Conservation (phyloP, 2,888 invertebrate genomes). For the Hoplodrina blanda region DNA sequence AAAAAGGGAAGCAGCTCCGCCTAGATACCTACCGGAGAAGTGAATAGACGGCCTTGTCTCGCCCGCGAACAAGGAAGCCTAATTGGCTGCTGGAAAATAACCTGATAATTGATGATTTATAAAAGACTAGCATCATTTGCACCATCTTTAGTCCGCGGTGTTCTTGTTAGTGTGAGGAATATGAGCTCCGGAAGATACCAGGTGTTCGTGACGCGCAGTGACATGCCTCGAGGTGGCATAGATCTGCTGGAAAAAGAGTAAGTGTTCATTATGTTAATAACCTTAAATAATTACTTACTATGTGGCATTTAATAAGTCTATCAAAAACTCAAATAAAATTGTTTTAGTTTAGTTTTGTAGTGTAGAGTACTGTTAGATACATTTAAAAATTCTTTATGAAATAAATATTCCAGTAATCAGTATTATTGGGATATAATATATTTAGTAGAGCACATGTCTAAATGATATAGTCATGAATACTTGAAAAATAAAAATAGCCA, state of each 20-base stretch:
- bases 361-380: no score
- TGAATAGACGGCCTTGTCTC: constrained; percentile 71
- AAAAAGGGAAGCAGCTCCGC: constrained; percentile 72
- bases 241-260: constrained; percentile 91
- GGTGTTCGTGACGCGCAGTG: constrained; percentile 92
- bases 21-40: constrained; percentile 84
- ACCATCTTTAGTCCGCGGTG: constrained; percentile 67
- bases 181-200: constrained; percentile 86
- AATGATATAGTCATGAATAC: no score
- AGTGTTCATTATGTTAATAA: constrained; percentile 71
- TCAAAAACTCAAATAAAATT: no score
- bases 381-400: no score
- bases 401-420: no score
- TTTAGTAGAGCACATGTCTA: no score
- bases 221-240: constrained; percentile 91
- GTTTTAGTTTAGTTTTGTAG: no score
- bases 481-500: no score
- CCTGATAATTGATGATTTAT: constrained; percentile 78
- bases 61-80: constrained; percentile 53
- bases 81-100: constrained; percentile 40
- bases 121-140: constrained; percentile 66
- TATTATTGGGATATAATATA: no score
- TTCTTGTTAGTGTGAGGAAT: constrained; percentile 69
- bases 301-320: no score
- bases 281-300: not conserved